These are phyloP conservation scores for Varroa destructor DNA, from an alignment of 1,140 invertebrate species.

Conservation along the genomic window DNA sequence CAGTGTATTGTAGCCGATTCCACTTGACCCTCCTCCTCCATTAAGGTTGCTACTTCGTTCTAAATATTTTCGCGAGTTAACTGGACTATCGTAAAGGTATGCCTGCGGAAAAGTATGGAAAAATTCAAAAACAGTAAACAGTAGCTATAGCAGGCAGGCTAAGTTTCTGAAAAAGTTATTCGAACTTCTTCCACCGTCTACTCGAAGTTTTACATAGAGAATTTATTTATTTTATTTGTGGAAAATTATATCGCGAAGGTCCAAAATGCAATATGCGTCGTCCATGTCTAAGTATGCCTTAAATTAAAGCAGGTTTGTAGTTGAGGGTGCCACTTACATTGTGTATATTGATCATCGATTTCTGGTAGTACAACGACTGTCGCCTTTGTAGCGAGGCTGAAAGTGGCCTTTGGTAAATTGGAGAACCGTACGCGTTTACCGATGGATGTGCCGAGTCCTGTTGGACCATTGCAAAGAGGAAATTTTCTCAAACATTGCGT, in stretches of 20 bases:
- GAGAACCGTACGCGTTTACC: background rate
- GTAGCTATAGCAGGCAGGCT: no score
- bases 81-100: slow-evolving; percentile 22
- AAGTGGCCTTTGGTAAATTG: slow-evolving; percentile 5
- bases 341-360: slow-evolving; percentile 23
- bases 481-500: no score
- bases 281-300: no score
- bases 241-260: background rate
- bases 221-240: background rate
- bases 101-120: background rate
- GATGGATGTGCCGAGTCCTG: background rate
- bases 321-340: background rate
- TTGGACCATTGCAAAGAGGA: no score
- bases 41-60: no score
- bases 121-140: no score
- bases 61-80: background rate
- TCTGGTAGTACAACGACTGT: slow-evolving; percentile 21
- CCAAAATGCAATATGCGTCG: no score
- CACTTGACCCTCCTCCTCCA: slow-evolving; percentile 5
- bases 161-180: no score
- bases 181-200: no score
- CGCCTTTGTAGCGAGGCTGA: slow-evolving; percentile 10
- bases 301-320: no score
- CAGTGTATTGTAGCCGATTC: slow-evolving; percentile 11
- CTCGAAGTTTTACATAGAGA: no score